Evolutionary conservation across 2,113 vertebrate species (phyloP), one percentile per base, ranked within the genome.

Genomic region (Caloenas nicobarica): DNA sequence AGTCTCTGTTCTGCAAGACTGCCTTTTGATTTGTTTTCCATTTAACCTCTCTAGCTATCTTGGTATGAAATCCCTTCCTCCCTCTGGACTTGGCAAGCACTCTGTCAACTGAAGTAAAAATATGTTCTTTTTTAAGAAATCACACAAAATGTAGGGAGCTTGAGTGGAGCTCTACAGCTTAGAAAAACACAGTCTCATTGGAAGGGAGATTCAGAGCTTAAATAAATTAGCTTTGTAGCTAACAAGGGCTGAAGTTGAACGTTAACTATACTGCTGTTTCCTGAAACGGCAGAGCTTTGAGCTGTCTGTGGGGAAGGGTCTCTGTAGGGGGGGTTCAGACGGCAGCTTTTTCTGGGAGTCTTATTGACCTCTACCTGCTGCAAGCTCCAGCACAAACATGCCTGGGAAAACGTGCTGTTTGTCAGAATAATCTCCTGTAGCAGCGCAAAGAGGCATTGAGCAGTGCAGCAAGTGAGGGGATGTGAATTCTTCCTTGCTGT

Each of bases 381-480:
- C 73, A 66, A 17, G 11, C 57, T 73, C 56, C 78, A 24, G 31
- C 78, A 54, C 53, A 69, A 65, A 15, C 18, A 25, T 34, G 11
- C 29, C 36, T 4, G 0, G 1, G 40, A 34, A 57, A 66, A 80
- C 0, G 3, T 0, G 2, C 3, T 0, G 0, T 38, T 21, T 64
- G 61, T 81, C 1, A 2, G 66, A 38, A 15, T 46, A 3, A 0
- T 44, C 1, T 2, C 16, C 62, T 10, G 22, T 53, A 72, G 76
- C 82, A 66, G 2, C 12, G 4, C 16, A 4, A 0, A 33, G 66
- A 44, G 61, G 31, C 53, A 1, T 18, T 24, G 25, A 40, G 68
- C 76, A 65, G 5, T 53, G 88, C 58, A 10, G 36, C 1, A 2
- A 34, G 42, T 50, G 10, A 42, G 36, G 16, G 6, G 31, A 1